Evolutionary conservation across 1,140 invertebrate genomes (phyloP).

Genomic region (Drosophila littoralis): DNA sequence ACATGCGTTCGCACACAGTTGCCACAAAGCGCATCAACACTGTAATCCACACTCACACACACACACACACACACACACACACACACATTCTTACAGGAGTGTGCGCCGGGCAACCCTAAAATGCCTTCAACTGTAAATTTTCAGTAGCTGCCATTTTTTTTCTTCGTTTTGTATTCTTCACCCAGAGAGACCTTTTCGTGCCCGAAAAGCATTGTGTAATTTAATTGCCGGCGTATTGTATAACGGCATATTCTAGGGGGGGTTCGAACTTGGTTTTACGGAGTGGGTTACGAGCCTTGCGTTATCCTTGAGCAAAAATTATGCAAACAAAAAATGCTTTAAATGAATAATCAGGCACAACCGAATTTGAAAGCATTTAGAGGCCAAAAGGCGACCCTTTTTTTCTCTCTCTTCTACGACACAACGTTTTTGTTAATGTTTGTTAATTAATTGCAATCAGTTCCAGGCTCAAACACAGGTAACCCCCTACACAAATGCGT

Average conservation of each 20-base stretch:
- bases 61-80: not conserved
- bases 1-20: conserved; percentile 38
- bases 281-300: conserved; percentile 4
- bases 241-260: not conserved
- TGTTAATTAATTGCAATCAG: conserved; percentile 61
- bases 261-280: too few relatives aligned
- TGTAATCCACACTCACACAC: conserved; percentile 13
- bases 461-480: conserved; percentile 25
- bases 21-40: conserved; percentile 45
- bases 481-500: not conserved
- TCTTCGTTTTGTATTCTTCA: conserved; percentile 12
- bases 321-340: conserved; percentile 33
- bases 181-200: conserved; percentile 38
- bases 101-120: conserved; percentile 45
- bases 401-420: not conserved
- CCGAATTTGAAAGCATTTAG: conserved; percentile 42
- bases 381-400: conserved; percentile 24
- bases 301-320: conserved; percentile 28
- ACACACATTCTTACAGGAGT: not conserved
- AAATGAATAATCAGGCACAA: conserved; percentile 44
- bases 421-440: conserved; percentile 41
- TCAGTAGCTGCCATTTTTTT: conserved; percentile 33
- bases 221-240: conserved; percentile 53
- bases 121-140: conserved; percentile 59
- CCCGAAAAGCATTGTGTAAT: conserved; percentile 43